phyloP scores from a whole-genome alignment of 2,113 vertebrate species.

The Myiagra hebetior region DNA sequence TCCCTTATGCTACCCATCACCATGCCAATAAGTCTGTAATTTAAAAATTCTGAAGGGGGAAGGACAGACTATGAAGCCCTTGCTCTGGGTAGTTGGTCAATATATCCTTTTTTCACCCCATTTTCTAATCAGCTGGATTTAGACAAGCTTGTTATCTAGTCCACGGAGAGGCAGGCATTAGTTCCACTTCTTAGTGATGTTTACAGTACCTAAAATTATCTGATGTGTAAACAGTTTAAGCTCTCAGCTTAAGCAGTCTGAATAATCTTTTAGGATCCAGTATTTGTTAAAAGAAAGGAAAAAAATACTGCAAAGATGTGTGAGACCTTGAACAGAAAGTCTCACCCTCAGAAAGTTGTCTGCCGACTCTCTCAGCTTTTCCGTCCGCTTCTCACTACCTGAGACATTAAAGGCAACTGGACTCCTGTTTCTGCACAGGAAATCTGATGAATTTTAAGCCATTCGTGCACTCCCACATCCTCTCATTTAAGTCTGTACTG shows the following conservation, averaged over 20 bases:
- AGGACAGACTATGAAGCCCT: not conserved
- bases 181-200: not conserved
- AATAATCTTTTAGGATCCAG: not conserved
- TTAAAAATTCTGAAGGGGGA: not conserved
- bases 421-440: not conserved
- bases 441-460: slow-evolving; percentile 7
- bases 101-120: fast-evolving
- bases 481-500: not conserved
- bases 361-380: not conserved
- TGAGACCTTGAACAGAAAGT: not conserved
- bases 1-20: not conserved
- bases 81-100: not conserved
- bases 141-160: not conserved
- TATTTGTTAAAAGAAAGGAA: not conserved
- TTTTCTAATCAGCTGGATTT: not conserved
- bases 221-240: slow-evolving; percentile 12
- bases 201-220: not conserved
- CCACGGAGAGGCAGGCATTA: not conserved
- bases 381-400: not conserved
- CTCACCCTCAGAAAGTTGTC: not conserved
- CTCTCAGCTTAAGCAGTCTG: not conserved
- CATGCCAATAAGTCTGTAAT: not conserved
- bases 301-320: not conserved
- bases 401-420: not conserved
- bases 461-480: slow-evolving; percentile 19